Base-by-base conservation (phyloP, 2,888 invertebrate genomes). In the Iphiclides podalirius region DNA sequence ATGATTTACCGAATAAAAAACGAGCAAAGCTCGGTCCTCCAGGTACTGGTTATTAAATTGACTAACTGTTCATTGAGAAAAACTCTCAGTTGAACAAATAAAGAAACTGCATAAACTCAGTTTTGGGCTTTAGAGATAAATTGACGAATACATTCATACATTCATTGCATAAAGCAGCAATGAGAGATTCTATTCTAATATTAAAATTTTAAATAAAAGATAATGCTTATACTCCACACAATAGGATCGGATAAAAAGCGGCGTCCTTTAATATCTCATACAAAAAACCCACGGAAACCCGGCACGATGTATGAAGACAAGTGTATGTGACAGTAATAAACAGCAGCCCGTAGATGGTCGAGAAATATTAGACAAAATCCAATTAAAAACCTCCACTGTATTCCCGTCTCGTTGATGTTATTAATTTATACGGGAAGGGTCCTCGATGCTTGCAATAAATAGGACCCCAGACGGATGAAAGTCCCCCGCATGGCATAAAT, bases 401-500 rank as follows among this genome's bases (percentile, higher is more conserved):
- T 55, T 51, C 61, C 56, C 23, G 49, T 55, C 54, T 60, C 63
- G 60, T 64, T 68, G 67, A 70, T 71, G 66, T 71, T 72, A 80
- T 76, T 78, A 81, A 80, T 82, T 75, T 77, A 80, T 80, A 75
- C 75, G 64, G 59, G 53, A 67, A 63, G 72, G 71, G 67, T 64
- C 66, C 73, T 68, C 67, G 73, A 69, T 69, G 72, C 70, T 59
- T 61, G 72, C 70, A 79, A 84, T 83, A 85, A 84, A 86, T 83
- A 81, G 79, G 70, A 58, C 58, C 60, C 64, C 64, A 67, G 75
- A 80, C 78, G 75, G 73, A 72, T 76, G 74, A 78, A 80, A 78
- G 71, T 68, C 66, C 61, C 59, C 70, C 72, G 67, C 74, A 75
- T 66, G 67, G 70, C 72, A 77, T 79, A 79, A 79, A 85, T 80